These are phyloP conservation scores for Rhogogaster chlorosoma DNA, from an alignment of 2,888 invertebrate species.

Conservation along the genomic window DNA sequence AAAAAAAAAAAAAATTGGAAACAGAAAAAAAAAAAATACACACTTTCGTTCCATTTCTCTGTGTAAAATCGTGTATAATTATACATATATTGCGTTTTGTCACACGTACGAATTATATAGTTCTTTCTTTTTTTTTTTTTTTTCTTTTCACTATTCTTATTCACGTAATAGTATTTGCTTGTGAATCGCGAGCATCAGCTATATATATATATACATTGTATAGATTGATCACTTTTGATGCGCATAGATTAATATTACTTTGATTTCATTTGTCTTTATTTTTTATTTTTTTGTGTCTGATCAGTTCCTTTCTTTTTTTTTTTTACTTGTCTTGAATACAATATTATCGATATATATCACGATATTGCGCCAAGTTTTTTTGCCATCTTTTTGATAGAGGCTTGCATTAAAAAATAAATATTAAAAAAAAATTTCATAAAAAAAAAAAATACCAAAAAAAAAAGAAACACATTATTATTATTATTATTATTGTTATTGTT, in stretches of 20 bases:
- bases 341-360: background rate
- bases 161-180: slow-evolving; percentile 54
- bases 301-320: background rate
- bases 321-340: background rate
- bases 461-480: background rate
- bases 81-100: background rate
- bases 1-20: slow-evolving; percentile 28
- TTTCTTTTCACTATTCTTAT: slow-evolving; percentile 53
- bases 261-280: too few relatives aligned
- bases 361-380: slow-evolving; percentile 28
- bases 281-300: background rate
- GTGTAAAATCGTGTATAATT: background rate
- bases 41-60: background rate
- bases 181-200: slow-evolving; percentile 55
- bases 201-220: slow-evolving; percentile 24
- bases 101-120: background rate
- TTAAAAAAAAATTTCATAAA: background rate
- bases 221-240: background rate
- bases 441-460: background rate
- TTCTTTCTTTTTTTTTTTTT: slow-evolving; percentile 52
- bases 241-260: background rate
- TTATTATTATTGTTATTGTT: background rate
- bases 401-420: slow-evolving; percentile 10
- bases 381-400: slow-evolving; percentile 27
- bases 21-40: background rate